phyloP scores from a whole-genome alignment of 2,888 invertebrate genomes.

The Cheiracanthium punctorium region DNA sequence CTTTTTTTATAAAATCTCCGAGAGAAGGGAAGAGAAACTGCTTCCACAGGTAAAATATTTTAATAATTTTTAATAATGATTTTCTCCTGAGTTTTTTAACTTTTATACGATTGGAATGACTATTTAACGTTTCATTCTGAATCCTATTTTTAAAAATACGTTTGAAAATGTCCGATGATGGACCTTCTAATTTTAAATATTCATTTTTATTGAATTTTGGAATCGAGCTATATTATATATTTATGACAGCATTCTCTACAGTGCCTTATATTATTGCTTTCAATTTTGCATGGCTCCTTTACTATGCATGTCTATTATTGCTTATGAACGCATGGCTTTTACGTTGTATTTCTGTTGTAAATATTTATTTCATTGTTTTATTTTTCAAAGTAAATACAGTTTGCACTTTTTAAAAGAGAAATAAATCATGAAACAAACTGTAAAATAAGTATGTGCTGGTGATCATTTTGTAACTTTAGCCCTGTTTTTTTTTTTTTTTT shows the following conservation, averaged over 20 bases:
- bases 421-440: constrained; percentile 10
- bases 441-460: constrained; percentile 19
- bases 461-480: constrained; percentile 45
- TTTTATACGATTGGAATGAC: too few relatives aligned
- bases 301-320: constrained; percentile 34
- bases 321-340: constrained; percentile 47
- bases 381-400: constrained; percentile 6
- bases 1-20: too few relatives aligned
- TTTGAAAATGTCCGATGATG: too few relatives aligned
- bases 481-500: constrained; percentile 51
- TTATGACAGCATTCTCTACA: constrained; percentile 26
- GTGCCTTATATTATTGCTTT: constrained; percentile 34
- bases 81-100: too few relatives aligned
- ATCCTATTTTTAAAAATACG: too few relatives aligned
- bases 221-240: constrained; percentile 1
- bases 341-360: constrained; percentile 30
- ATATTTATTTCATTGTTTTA: constrained; percentile 20
- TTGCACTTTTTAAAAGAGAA: constrained; percentile 19
- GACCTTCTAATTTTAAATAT: too few relatives aligned
- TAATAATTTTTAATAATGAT: too few relatives aligned
- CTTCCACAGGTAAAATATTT: too few relatives aligned
- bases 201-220: too few relatives aligned
- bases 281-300: background rate
- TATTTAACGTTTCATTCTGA: too few relatives aligned
- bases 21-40: too few relatives aligned